These are phyloP conservation scores for Anseranas semipalmata DNA, from an alignment of 2,113 vertebrate genomes.

Conservation along the genomic window DNA sequence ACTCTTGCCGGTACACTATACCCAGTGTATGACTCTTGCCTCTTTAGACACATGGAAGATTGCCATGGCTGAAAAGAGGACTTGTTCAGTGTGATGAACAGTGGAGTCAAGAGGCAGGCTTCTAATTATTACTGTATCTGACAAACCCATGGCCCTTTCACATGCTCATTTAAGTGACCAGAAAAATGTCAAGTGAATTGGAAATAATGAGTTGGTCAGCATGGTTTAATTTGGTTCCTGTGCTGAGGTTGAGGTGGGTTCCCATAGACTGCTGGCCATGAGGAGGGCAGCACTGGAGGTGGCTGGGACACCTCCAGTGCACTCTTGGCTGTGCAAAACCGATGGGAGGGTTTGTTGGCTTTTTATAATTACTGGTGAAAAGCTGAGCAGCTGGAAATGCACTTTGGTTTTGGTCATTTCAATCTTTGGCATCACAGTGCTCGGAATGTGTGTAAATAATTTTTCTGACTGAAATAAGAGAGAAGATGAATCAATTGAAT, in stretches of 20 bases:
- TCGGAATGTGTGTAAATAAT: background rate
- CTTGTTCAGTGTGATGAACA: background rate
- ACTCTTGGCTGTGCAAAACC: background rate
- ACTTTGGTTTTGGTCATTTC: background rate
- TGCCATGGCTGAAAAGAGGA: background rate
- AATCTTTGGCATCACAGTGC: background rate
- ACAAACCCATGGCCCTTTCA: background rate
- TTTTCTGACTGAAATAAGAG: background rate
- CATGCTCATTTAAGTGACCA: background rate
- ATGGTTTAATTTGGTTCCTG: background rate
- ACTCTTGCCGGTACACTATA: background rate
- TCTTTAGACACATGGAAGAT: background rate
- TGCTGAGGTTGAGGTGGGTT: background rate
- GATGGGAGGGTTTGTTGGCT: too few relatives aligned
- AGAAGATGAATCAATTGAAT: background rate
- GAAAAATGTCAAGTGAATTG: background rate
- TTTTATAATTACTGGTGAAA: background rate
- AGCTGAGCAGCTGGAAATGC: background rate
- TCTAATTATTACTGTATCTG: conserved; percentile 27
- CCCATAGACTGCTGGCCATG: rapidly evolving
- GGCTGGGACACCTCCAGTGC: background rate
- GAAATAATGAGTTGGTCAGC: background rate
- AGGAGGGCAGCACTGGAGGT: background rate
- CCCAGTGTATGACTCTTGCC: conserved; percentile 9
- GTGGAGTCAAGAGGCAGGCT: background rate